phyloP scores from a whole-genome alignment of 1,140 invertebrate genomes.

The Anadara kagoshimensis region DNA sequence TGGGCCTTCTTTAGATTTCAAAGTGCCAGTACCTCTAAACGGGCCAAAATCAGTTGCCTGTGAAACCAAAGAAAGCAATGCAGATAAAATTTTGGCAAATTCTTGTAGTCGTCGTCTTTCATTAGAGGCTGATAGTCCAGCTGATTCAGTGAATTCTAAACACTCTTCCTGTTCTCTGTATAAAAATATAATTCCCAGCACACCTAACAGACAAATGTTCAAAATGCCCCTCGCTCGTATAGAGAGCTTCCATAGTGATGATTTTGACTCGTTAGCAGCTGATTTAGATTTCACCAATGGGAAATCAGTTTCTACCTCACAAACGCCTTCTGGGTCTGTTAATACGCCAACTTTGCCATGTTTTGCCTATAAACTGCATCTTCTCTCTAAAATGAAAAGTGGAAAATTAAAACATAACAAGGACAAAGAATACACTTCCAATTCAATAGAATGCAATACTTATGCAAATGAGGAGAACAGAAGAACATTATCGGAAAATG shows the following conservation, averaged over 20 bases:
- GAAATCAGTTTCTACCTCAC: slow-evolving; percentile 42
- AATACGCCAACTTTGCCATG: slow-evolving; percentile 66
- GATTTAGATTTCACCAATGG: slow-evolving; percentile 50
- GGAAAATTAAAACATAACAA: slow-evolving; percentile 57
- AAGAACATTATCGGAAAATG: not conserved
- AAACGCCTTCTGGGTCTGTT: slow-evolving; percentile 56
- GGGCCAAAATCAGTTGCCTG: not conserved
- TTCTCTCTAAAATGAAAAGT: slow-evolving; percentile 54
- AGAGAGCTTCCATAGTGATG: slow-evolving; percentile 70
- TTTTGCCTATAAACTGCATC: slow-evolving; percentile 65
- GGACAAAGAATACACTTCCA: slow-evolving; percentile 36
- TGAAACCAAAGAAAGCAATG: slow-evolving; percentile 8
- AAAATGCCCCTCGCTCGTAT: slow-evolving; percentile 67
- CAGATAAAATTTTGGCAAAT: not conserved
- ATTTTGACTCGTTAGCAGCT: slow-evolving; percentile 62
- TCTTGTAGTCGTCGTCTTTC: not conserved
- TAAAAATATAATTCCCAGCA: slow-evolving; percentile 58
- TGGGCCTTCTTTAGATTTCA: slow-evolving; percentile 2
- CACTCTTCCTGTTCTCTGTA: slow-evolving; percentile 8
- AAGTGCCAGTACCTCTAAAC: slow-evolving; percentile 15
- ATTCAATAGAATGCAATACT: slow-evolving; percentile 32
- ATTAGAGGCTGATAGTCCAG: no score
- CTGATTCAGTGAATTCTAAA: not conserved
- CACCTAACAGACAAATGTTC: slow-evolving; percentile 63
- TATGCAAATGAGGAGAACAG: slow-evolving; percentile 39